Percentiles rank a stretch among this genome's conserved stretches.
Conservation (phyloP, 2,113 vertebrate species). For the Atrichornis clamosus region DNA sequence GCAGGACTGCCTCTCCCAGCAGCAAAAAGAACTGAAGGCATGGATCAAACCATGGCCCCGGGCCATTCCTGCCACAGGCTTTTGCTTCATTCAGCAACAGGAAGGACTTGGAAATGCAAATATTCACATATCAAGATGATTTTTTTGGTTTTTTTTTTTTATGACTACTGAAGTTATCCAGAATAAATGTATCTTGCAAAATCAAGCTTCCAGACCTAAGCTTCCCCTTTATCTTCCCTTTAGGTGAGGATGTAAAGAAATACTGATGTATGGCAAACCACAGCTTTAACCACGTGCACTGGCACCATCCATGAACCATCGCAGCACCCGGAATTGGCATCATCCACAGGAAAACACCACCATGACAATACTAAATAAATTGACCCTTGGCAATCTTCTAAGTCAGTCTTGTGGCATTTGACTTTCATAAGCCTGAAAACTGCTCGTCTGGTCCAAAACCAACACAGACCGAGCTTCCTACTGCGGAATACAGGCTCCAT, state of each 20-base stretch:
- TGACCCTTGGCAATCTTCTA: slow-evolving; percentile 19
- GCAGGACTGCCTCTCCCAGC: not conserved
- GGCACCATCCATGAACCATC: fast-evolving
- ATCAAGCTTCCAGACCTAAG: not conserved
- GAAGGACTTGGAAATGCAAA: not conserved
- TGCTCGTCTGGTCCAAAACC: slow-evolving; percentile 27
- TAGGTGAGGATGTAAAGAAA: not conserved
- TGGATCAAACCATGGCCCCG: fast-evolving
- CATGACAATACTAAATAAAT: not conserved
- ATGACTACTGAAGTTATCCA: not conserved
- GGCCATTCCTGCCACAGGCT: not conserved
- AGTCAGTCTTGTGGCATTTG: slow-evolving; percentile 24
- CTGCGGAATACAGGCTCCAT: not conserved
- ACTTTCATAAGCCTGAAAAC: slow-evolving; percentile 38
- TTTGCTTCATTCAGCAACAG: not conserved
- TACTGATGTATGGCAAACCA: not conserved
- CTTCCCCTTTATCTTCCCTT: not conserved
- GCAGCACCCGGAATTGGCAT: not conserved
- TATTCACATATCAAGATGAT: not conserved
- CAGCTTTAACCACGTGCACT: not conserved
- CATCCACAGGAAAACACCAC: not conserved
- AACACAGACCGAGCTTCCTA: slow-evolving; percentile 9
- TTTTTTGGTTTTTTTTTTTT: not conserved
- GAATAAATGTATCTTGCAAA: not conserved
- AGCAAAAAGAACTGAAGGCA: not conserved